phyloP scores from a whole-genome alignment of 2,888 invertebrate species.

The Melanostoma mellinum region DNA sequence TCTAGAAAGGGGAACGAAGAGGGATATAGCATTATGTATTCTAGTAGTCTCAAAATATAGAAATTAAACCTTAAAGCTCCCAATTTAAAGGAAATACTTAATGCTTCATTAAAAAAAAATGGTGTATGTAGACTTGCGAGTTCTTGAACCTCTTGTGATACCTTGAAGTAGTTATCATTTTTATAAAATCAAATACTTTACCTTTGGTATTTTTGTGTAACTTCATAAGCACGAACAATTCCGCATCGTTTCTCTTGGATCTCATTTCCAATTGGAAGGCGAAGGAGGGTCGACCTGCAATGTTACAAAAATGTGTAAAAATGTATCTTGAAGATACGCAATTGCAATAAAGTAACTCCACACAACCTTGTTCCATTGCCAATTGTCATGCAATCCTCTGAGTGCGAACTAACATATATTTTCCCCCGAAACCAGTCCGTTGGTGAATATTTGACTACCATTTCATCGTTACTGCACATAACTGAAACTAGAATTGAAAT shows the following conservation, averaged over 20 bases:
- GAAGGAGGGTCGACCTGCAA: slow-evolving; percentile 75
- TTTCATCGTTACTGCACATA: slow-evolving; percentile 87
- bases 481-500: slow-evolving; percentile 86
- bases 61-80: no score
- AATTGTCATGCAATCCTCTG: slow-evolving; percentile 87
- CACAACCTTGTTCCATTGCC: slow-evolving; percentile 82
- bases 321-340: neutral
- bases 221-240: slow-evolving; percentile 81
- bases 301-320: neutral
- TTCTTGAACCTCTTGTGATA: no score
- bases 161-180: neutral
- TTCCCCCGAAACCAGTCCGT: slow-evolving; percentile 87
- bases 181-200: slow-evolving; percentile 43
- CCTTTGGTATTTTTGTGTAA: slow-evolving; percentile 79
- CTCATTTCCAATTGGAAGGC: slow-evolving; percentile 80
- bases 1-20: no score
- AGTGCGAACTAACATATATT: slow-evolving; percentile 91
- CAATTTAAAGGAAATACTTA: no score
- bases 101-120: no score
- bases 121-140: no score
- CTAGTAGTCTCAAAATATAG: no score
- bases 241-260: slow-evolving; percentile 80
- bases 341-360: neutral
- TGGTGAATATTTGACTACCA: slow-evolving; percentile 87
- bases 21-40: no score